Conservation (phyloP, 2,113 vertebrate genomes). For the Oncorhynchus masou region DNA sequence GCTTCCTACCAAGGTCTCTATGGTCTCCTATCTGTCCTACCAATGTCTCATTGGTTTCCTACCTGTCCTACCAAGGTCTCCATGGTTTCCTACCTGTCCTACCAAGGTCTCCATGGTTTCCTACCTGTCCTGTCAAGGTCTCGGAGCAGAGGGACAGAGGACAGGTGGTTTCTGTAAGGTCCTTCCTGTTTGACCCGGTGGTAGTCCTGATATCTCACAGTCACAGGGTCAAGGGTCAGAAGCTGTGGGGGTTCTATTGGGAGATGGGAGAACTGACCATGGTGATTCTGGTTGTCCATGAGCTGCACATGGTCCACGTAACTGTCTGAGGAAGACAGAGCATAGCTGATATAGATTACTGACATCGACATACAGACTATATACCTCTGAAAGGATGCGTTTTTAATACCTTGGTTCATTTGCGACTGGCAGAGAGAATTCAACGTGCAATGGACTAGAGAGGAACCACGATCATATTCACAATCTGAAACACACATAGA, state of each 20-base stretch:
- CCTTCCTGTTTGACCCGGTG: conserved; percentile 23
- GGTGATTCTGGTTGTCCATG: conserved; percentile 24
- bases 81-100: too few species aligned
- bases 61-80: too few species aligned
- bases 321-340: conserved; percentile 2
- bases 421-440: conserved; percentile 43
- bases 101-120: background rate
- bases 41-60: too few species aligned
- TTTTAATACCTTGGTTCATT: conserved; percentile 36
- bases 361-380: background rate
- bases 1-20: too few species aligned
- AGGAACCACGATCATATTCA: conserved; percentile 30
- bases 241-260: conserved; percentile 22
- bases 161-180: background rate
- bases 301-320: conserved; percentile 27
- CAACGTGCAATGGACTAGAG: background rate
- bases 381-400: background rate
- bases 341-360: background rate
- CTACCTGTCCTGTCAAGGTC: conserved; percentile 18
- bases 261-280: conserved; percentile 6
- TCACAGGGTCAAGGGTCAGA: conserved; percentile 40
- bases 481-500: conserved; percentile 38
- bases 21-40: too few species aligned
- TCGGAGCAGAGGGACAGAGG: background rate
- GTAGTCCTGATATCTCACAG: conserved; percentile 17